Base-by-base conservation (phyloP, 1,140 invertebrate genomes). In the Geopemphigus sp. region DNA sequence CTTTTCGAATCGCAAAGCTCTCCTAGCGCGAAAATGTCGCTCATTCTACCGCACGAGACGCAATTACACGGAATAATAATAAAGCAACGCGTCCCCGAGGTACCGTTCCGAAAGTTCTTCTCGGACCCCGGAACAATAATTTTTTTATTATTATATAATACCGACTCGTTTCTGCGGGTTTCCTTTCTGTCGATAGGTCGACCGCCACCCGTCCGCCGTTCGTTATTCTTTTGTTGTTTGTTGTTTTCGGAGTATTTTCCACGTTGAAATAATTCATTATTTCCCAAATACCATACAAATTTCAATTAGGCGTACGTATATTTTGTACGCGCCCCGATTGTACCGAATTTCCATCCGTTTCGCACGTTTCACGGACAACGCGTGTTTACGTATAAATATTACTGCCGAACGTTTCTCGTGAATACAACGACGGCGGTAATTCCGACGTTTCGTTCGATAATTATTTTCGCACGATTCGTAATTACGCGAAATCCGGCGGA, bases 81-180 rank as follows among this genome's bases (percentile, higher is more conserved):
- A n/a, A n/a, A n/a, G 24, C 17, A 53, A 54, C 54, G 50, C 29
- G 68, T 72, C 68, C 50, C 68, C 17, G 10, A 72, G 50, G 50
- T 47, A 54, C 68, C 54, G 47, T 54, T 72, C 12, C 12, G 29
- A 29, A 54, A 54, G 68, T 54, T 72, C 54, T 68, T 50, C 45
- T 72, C 68, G 68, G 68, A n/a, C n/a, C 29, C 68, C 53, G 54
- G 47, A 54, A 72, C 68, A 29, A 72, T 11, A 19, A 72, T 72
- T 72, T 72, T 72, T 72, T 72, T 4, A 29, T n/a, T 24, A 32
- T 72, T 17, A n/a, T 19, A 53, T 72, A 29, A 54, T 29, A 26
- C 4, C 15, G 32, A 15, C 24, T 63, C 15, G 11, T 6, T 63
- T 17, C 15, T 4, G 22, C 26, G 4, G 22, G 56, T 24, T 68